A percentile compares a stretch with the other conserved stretches of the same genome.
Evolutionary conservation across 35 echinoderm and acorn worm species (phyloP).

Genomic region (Apostichopus parvimensis): DNA sequence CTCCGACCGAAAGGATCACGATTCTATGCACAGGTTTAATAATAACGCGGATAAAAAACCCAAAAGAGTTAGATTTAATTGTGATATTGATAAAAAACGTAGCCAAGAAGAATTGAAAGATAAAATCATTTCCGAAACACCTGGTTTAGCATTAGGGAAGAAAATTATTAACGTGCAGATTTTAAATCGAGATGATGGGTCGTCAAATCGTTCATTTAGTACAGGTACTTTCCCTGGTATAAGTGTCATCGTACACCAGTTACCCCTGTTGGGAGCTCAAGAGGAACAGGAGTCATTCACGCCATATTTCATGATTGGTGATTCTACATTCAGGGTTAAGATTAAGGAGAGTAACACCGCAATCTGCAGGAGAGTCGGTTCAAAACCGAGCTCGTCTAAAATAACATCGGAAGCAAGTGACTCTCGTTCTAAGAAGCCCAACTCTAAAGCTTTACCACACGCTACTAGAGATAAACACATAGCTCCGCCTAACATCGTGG

Average conservation of each 20-base stretch:
- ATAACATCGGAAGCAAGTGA: no score
- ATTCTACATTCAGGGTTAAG: constrained; percentile 35
- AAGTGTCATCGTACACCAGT: not conserved
- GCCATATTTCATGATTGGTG: not conserved
- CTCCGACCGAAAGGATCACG: no score
- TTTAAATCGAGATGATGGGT: not conserved
- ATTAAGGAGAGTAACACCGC: not conserved
- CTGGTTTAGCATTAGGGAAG: not conserved
- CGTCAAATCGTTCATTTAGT: no score
- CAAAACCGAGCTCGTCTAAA: no score
- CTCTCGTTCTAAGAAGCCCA: no score
- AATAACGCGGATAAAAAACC: not conserved
- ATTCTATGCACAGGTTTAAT: no score
- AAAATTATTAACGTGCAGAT: not conserved
- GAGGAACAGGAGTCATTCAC: not conserved
- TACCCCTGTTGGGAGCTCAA: not conserved
- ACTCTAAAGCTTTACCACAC: no score
- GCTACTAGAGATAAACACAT: not conserved
- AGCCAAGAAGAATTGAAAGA: not conserved
- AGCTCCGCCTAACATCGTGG: not conserved
- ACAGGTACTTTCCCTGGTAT: no score
- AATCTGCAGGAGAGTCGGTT: no score
- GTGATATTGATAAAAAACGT: not conserved
- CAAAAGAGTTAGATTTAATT: not conserved
- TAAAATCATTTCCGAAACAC: constrained; percentile 4